Evolutionary conservation across 2,797 vertebrate genomes (phyloP), one percentile per base, ranked within the genome.

Genomic region (Myiothlypis coronata): DNA sequence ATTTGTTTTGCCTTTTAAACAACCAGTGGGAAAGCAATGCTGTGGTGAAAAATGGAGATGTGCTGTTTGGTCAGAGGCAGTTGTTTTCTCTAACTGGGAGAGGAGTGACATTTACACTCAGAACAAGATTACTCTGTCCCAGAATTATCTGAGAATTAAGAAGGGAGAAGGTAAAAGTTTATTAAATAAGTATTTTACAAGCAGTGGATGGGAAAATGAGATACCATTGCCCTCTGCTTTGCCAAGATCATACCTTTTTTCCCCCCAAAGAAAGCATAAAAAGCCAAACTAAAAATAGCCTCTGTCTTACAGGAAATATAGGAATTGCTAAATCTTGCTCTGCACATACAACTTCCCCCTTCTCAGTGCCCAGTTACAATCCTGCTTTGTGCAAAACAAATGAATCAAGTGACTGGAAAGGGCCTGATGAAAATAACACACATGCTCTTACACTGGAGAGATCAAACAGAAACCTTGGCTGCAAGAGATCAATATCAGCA

Each of bases 381-480:
- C 63, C 89, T 60, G 63, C 74, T 95, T 95, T 94, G 85, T 94
- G 77, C 65, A 86, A 90, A 86, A 59, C 50, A 76, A 83, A 95
- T 81, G 89, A 91, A 83, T 95, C 69, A n/a, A 93, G 57, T 52
- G 77, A 49, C 32, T 88, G 76, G 72, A 72, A 72, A 47, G 63
- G 46, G 30, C 72, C 74, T 88, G 85, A 91, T 93, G 85, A 90
- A 96, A 96, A 95, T 86, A 95, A 86, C 87, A 96, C 27, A 67
- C 87, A 23, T 0, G 22, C 49, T 77, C 35, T 50, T 16, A 53
- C 6, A 21, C 56, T 57, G 75, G 32, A 4, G 18, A 94, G 80
- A 97, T 93, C 93, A 94, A 93, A 97, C 92, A 96, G 76, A 76
- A 83, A 83, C 65, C 72, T 44, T 61, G 47, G 11, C 82, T 83